Evolutionary conservation across 2,888 invertebrate species (phyloP), one percentile per base, ranked within the genome.

Genomic region (Corbicula japonica): DNA sequence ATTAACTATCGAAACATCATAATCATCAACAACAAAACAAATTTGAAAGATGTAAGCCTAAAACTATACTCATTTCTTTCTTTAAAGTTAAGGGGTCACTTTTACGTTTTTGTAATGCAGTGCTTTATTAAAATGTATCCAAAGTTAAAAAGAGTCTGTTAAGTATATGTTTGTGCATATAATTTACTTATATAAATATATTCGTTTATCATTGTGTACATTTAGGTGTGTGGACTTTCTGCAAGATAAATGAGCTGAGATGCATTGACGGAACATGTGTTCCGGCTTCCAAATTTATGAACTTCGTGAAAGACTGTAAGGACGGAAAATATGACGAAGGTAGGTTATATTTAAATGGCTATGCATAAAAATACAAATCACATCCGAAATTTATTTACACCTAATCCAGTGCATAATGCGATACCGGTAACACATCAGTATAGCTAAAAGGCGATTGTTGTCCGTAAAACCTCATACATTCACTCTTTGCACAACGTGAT

Each of bases 321-420:
- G 86, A 87, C 41, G 89, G 88, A 32, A 87, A 80, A 68, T 86
- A 83, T 38, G 87, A 88, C 61, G 88, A 89, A 86, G 81, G 86
- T 88, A 76, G 34, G 78, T 72, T 21, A 30, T 12, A 38, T 38
- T 12, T 38, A 12, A 12, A 12, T 38, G 10, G 38, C 8, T 38
- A 12, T 38, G 15, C 38, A 15, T 12, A 12, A 38, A 12, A 8
- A 12, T 8, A 38, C 8, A 48, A 6, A n/a, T 12, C 18, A 54
- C 18, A 28, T 54, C 30, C 18, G 2, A 10, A 30, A 18, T 28
- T 32, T 18, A 10, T 30, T 54, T 28, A 32, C 32, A 54, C n/a
- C 10, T n/a, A 30, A 3, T 8, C 2, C 30, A 54, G 15, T 10
- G 10, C 3, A 18, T 30, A 32, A 12, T 30, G 12, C 15, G 3